phyloP scores from a whole-genome alignment of 2,888 invertebrate genomes.

The Geotrupes spiniger region DNA sequence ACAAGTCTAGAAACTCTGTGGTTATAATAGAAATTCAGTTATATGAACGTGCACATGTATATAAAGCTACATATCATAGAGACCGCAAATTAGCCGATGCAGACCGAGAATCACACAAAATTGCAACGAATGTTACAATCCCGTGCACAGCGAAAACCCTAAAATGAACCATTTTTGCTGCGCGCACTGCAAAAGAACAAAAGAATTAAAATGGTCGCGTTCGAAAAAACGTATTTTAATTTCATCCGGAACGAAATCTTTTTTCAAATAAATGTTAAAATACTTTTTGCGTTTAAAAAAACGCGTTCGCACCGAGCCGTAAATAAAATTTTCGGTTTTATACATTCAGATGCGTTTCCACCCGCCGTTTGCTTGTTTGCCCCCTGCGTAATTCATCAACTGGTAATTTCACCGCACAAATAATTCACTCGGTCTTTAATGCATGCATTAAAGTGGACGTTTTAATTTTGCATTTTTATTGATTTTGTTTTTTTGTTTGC shows the following conservation, averaged over 20 bases:
- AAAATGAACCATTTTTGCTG: conserved; percentile 2
- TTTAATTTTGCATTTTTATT: too few species aligned
- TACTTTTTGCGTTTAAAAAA: too few species aligned
- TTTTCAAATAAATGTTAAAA: too few species aligned
- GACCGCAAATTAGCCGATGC: conserved; percentile 21
- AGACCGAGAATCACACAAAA: conserved; percentile 18
- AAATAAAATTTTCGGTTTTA: too few species aligned
- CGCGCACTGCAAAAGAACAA: conserved; percentile 9
- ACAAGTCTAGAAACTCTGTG: conserved; percentile 6
- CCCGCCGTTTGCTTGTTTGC: too few species aligned
- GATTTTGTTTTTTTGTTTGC: conserved; percentile 35
- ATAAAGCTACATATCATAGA: conserved; percentile 19
- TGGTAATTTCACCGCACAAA: too few species aligned
- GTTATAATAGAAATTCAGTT: conserved; percentile 18
- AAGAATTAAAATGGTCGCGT: conserved; percentile 14
- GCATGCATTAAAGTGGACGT: too few species aligned
- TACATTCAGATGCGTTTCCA: too few species aligned
- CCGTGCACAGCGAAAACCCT: not conserved
- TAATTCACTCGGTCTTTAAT: too few species aligned
- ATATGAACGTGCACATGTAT: conserved; percentile 6
- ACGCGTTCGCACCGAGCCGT: too few species aligned
- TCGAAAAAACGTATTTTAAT: conserved; percentile 20
- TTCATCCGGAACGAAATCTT: conserved; percentile 18
- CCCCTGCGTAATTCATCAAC: too few species aligned
- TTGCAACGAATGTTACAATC: conserved; percentile 1